Conservation (phyloP, 2,113 vertebrate genomes). For the Myanophis thanlyinensis region DNA sequence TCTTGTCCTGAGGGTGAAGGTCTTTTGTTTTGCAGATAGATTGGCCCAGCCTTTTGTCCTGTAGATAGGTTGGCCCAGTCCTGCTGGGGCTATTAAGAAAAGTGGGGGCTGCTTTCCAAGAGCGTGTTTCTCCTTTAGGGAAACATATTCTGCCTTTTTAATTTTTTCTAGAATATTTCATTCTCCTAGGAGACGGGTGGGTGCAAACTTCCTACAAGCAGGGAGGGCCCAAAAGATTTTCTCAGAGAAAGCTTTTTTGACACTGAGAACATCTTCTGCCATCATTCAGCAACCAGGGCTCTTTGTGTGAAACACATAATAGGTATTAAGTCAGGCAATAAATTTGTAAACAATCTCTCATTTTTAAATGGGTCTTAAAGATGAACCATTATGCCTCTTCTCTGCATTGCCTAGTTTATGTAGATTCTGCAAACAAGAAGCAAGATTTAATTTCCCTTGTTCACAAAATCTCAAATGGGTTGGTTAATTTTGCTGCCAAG, state of each 20-base stretch:
- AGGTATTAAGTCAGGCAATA: slow-evolving; percentile 34
- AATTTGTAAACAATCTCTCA: not conserved
- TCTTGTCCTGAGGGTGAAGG: too few species aligned
- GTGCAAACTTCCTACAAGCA: too few species aligned
- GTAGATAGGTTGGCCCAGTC: too few species aligned
- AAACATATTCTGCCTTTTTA: too few species aligned
- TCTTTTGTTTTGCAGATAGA: too few species aligned
- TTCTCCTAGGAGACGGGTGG: too few species aligned
- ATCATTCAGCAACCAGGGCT: slow-evolving; percentile 27
- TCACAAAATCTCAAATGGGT: slow-evolving; percentile 11
- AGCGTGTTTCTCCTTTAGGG: too few species aligned
- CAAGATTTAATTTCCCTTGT: slow-evolving; percentile 35
- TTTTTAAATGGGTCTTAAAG: not conserved
- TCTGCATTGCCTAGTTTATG: not conserved
- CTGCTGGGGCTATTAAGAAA: too few species aligned
- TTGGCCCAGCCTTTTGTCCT: too few species aligned
- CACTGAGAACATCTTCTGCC: not conserved
- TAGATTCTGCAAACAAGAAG: slow-evolving; percentile 14
- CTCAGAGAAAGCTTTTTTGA: not conserved
- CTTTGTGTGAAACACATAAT: slow-evolving; percentile 8
- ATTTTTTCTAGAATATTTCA: too few species aligned
- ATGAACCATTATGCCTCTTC: not conserved
- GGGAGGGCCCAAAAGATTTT: not conserved
- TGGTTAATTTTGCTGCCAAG: slow-evolving; percentile 34
- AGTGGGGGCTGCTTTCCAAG: too few species aligned